Evolutionary conservation across 2,888 invertebrate genomes (phyloP), one percentile per base, ranked within the genome.

Genomic region (Listrodromus nycthemerus): DNA sequence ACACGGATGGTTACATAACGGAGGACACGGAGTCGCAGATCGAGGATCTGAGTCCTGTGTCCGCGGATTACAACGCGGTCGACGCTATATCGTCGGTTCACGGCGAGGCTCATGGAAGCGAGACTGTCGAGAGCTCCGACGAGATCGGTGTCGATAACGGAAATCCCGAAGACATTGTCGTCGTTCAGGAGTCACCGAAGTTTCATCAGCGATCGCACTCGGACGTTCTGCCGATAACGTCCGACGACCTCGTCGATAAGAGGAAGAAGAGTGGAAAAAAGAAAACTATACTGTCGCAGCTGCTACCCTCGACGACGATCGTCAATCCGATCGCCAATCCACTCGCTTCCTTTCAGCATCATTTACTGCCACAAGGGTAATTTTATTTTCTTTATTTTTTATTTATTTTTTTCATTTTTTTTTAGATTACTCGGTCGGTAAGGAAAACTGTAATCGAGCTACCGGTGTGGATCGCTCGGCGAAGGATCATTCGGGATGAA

Each of bases 261-360:
- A 94, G 94, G 86, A 96, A 95, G 86, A 96, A 95, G 91, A 95
- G 16, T n/a, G 16, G 19, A 0, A 27, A 95, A 41, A 95, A 95
- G 52, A 96, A 96, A 91, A 95, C 95, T 33, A 95, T 97, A 86
- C 92, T 97, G 7, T 96, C 96, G 6, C 96, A 96, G 89, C 92
- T 97, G 4, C 91, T 96, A 79, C 95, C 96, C 1, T 95, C 95
- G 6, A 93, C 94, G 1, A 93, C 94, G 4, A 89, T 89, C 5
- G 89, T 90, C 0, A 93, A 93, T 88, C 89, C 93, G 19, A 93
- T 95, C 83, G 92, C 95, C 92, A 95, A 95, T 83, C 96, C 96
- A 1, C 95, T 96, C 89, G 94, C 95, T 16, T 88, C 94, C 0
- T 95, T 95, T 85, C 97, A 97, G 90, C 97, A 98, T 93, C 95